A percentile compares a stretch with the other conserved stretches of the same genome.
Evolutionary conservation across 2,797 vertebrate genomes (phyloP).

Genomic region (Pantherophis alleghaniensis): DNA sequence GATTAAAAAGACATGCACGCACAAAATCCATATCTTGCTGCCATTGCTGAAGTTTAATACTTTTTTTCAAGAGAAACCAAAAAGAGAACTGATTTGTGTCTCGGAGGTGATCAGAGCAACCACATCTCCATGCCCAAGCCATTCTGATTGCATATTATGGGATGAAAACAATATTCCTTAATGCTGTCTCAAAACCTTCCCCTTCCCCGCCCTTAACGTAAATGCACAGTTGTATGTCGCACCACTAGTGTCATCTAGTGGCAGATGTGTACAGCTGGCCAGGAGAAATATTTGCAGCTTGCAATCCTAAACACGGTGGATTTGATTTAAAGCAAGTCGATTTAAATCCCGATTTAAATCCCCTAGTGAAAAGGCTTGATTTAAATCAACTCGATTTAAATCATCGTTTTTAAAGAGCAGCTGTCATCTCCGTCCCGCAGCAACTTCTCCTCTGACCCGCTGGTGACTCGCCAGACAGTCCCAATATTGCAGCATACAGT

Average conservation of each 20-base stretch:
- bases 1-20: not conserved
- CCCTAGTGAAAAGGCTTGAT: no score
- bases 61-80: not conserved
- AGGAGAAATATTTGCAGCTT: not conserved
- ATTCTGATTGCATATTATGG: not conserved
- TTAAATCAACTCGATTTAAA: no score
- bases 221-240: constrained; percentile 20
- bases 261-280: constrained; percentile 5
- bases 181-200: constrained; percentile 12
- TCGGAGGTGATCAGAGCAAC: not conserved
- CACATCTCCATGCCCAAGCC: not conserved
- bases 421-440: no score
- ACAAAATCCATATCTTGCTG: not conserved
- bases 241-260: constrained; percentile 67
- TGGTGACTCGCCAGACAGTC: no score
- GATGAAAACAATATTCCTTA: not conserved
- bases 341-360: no score
- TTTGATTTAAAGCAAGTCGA: no score
- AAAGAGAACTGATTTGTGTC: not conserved
- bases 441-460: no score
- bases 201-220: not conserved
- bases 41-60: not conserved
- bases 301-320: not conserved
- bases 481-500: no score
- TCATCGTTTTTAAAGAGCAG: no score